These are phyloP conservation scores for Turnix velox DNA, from an alignment of 2,113 vertebrate species.

Conservation along the genomic window DNA sequence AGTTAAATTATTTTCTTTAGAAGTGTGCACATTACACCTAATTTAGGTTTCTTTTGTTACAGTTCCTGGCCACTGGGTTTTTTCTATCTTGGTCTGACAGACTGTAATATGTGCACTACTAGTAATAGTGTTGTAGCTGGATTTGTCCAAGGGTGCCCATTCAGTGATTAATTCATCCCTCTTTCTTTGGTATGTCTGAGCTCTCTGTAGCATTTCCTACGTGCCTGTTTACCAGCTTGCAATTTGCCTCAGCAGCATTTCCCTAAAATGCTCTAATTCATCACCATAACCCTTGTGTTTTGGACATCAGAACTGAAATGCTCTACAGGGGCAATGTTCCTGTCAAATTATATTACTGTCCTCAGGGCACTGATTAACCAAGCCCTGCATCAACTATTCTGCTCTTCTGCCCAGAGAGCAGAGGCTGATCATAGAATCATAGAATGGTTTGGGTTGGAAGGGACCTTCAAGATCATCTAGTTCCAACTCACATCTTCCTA, in stretches of 20 bases:
- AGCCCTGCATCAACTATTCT: conserved; percentile 9
- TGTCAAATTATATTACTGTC: neutral
- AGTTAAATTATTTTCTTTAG: neutral
- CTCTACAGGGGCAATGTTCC: neutral
- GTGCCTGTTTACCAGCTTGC: neutral
- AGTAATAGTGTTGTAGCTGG: neutral
- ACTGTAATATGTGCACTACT: neutral
- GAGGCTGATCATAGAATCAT: too few relatives aligned
- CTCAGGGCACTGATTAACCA: neutral
- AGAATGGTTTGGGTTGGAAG: too few relatives aligned
- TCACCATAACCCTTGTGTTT: neutral
- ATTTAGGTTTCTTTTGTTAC: neutral
- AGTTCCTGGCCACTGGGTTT: neutral
- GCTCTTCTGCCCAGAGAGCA: neutral
- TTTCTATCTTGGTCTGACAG: neutral
- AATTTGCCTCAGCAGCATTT: neutral
- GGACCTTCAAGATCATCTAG: too few relatives aligned
- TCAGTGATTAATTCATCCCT: neutral
- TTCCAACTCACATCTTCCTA: neutral
- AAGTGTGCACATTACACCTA: neutral
- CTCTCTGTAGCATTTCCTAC: neutral
- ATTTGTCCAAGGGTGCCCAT: neutral
- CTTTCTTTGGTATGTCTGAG: neutral
- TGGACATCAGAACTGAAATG: neutral
- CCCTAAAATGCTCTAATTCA: neutral